Percentiles rank a stretch among this genome's conserved stretches.
These are phyloP conservation scores for Anadara kagoshimensis DNA, from an alignment of 1,140 invertebrate species.

Conservation along the genomic window DNA sequence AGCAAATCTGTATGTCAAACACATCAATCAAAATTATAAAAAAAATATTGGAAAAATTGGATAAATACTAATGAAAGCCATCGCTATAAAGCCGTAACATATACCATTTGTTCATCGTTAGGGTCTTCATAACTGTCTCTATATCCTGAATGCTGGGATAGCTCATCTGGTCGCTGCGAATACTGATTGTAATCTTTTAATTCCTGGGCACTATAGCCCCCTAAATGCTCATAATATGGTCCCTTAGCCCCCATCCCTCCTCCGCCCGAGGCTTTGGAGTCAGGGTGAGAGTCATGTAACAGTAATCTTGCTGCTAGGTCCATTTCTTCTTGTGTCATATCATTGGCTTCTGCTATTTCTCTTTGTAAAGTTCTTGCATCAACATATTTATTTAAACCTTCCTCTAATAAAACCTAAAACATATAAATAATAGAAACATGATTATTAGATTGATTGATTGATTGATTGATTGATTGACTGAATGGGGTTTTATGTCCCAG, in stretches of 20 bases:
- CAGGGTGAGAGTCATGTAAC: slow-evolving; percentile 65
- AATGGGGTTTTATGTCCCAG: no score
- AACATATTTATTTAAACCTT: slow-evolving; percentile 94
- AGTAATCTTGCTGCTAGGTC: slow-evolving; percentile 87
- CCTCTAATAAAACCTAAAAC: slow-evolving; percentile 88
- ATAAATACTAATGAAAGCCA: slow-evolving; percentile 15
- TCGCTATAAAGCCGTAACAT: slow-evolving; percentile 62
- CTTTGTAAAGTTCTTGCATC: slow-evolving; percentile 92
- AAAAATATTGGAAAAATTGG: not conserved
- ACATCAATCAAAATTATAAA: not conserved
- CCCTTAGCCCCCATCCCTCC: slow-evolving; percentile 1
- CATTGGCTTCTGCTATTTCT: slow-evolving; percentile 95
- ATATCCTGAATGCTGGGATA: slow-evolving; percentile 28
- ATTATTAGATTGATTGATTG: no score
- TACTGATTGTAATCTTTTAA: slow-evolving; percentile 68
- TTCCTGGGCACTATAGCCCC: slow-evolving; percentile 59
- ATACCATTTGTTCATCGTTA: slow-evolving; percentile 57
- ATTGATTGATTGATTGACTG: no score
- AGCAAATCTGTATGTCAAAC: no score
- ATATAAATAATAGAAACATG: not conserved
- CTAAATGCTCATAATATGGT: slow-evolving; percentile 61
- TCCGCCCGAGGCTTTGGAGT: slow-evolving; percentile 18
- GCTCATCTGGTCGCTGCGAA: slow-evolving; percentile 38
- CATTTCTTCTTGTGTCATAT: slow-evolving; percentile 97
- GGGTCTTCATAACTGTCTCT: slow-evolving; percentile 43